Conservation (phyloP, 2,113 vertebrate genomes). For the Oxyura jamaicensis region DNA sequence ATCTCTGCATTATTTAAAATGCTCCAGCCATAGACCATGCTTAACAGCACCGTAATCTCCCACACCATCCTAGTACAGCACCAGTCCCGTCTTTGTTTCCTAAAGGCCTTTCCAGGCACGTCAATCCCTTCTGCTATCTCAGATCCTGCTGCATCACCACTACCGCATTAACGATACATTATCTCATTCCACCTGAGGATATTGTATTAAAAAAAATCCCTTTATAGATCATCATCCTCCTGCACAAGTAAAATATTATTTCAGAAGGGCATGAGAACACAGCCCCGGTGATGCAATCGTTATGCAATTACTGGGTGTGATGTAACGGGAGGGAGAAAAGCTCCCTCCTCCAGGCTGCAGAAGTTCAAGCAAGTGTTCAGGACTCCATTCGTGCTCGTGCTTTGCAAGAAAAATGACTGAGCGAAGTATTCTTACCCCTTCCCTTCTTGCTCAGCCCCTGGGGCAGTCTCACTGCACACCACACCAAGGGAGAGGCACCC, state of each 20-base stretch:
- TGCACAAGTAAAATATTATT: background rate
- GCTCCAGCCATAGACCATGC: background rate
- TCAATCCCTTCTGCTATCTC: background rate
- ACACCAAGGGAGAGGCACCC: background rate
- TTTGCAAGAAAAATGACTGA: background rate
- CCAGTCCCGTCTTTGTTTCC: background rate
- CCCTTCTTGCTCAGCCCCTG: background rate
- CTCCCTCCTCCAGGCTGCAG: background rate
- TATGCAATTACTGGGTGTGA: background rate
- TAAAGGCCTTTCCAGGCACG: constrained; percentile 13
- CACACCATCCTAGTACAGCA: background rate
- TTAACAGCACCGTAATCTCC: background rate
- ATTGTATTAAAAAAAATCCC: background rate
- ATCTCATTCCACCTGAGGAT: background rate
- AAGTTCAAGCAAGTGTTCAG: background rate
- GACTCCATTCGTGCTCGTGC: background rate
- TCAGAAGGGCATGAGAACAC: background rate
- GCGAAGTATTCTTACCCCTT: background rate
- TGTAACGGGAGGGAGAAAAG: background rate
- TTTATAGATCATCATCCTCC: background rate
- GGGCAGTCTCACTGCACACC: background rate
- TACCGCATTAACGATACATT: constrained; percentile 21
- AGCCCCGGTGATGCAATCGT: background rate
- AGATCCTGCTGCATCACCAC: background rate
- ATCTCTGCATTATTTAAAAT: constrained; percentile 26